Percentiles rank a stretch among this genome's conserved stretches.
Conservation (phyloP, 2,797 vertebrate species). For the Notamacropus eugenii region DNA sequence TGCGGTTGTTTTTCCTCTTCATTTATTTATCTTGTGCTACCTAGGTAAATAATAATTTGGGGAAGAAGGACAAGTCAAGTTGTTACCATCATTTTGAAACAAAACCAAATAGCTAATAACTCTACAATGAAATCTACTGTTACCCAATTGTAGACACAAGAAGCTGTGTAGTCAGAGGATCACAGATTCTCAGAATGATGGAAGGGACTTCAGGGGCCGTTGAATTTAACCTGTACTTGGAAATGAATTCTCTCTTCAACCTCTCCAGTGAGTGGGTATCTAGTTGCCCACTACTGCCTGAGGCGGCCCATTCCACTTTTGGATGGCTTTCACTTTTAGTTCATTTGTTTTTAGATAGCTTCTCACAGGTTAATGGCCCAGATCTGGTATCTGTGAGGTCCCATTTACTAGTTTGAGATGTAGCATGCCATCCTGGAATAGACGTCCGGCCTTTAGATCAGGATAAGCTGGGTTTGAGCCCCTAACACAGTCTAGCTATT, state of each 20-base stretch:
- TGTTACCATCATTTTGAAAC: not conserved
- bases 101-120: not conserved
- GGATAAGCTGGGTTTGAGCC: not conserved
- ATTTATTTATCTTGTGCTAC: not conserved
- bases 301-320: not conserved
- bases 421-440: not conserved
- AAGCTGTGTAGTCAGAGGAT: not conserved
- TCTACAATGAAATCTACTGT: not conserved
- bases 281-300: not conserved
- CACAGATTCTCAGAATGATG: not conserved
- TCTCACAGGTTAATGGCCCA: not conserved
- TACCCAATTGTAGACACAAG: not conserved
- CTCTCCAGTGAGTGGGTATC: not conserved
- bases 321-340: not conserved
- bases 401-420: not conserved
- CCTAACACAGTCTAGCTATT: not conserved
- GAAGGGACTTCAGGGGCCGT: not conserved
- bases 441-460: not conserved
- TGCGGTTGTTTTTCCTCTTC: not conserved
- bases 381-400: not conserved
- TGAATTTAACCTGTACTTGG: not conserved
- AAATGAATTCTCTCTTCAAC: not conserved
- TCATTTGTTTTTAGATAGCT: not conserved
- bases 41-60: not conserved
- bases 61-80: not conserved